A percentile compares a stretch with the other conserved stretches of the same genome.
These are phyloP conservation scores for Apostichopus japonicus DNA, from an alignment of 35 echinoderm and acorn worm genomes.

Conservation along the genomic window DNA sequence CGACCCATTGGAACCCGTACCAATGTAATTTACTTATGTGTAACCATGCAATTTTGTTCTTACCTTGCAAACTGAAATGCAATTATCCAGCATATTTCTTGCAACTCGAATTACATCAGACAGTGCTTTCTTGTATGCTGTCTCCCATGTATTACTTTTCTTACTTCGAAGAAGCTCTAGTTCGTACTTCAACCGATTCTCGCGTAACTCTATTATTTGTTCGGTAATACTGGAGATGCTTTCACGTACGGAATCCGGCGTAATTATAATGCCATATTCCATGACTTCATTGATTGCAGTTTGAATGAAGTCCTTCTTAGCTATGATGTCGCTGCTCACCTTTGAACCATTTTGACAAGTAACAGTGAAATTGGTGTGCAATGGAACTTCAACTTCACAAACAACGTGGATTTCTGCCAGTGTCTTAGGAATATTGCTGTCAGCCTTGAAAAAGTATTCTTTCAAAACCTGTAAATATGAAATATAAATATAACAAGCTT, in stretches of 20 bases:
- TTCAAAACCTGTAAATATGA: not conserved
- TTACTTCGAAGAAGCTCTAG: not conserved
- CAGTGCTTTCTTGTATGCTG: not conserved
- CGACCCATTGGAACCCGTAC: no score
- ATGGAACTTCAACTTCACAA: not conserved
- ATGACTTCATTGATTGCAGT: not conserved
- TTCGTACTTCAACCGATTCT: not conserved
- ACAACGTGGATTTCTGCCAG: not conserved
- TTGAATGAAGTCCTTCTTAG: not conserved
- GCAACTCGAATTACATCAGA: not conserved
- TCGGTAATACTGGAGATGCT: not conserved
- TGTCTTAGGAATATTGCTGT: not conserved
- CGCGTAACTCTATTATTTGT: not conserved
- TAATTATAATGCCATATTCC: not conserved
- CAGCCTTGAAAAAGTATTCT: not conserved
- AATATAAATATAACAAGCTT: not conserved
- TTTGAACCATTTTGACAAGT: not conserved
- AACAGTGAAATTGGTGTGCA: not conserved
- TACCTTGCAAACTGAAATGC: not conserved
- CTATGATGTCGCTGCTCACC: not conserved
- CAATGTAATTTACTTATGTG: not conserved
- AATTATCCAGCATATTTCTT: not conserved
- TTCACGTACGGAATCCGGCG: not conserved
- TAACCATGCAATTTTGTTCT: not conserved
- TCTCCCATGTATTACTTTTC: not conserved